phyloP scores from a whole-genome alignment of 2,888 invertebrate genomes.

The Ectropis crepuscularia region DNA sequence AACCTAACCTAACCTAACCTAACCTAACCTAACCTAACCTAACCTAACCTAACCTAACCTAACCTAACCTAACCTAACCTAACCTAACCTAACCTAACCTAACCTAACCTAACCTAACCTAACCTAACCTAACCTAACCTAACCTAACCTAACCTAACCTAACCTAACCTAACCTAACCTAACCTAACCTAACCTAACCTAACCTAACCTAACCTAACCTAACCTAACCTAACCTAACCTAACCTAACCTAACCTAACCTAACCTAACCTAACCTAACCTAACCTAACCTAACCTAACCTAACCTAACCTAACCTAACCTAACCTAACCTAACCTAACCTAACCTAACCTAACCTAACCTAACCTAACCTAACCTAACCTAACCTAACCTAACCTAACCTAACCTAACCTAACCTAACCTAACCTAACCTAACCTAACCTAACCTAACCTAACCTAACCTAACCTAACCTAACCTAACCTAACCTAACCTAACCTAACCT shows the following conservation, averaged over 20 bases:
- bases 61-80: conserved; percentile 43
- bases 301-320: conserved; percentile 25
- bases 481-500: conserved; percentile 35
- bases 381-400: conserved; percentile 33
- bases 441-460: conserved; percentile 29
- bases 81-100: conserved; percentile 32
- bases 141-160: conserved; percentile 35
- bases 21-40: conserved; percentile 42
- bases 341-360: conserved; percentile 32
- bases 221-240: conserved; percentile 35
- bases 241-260: conserved; percentile 30
- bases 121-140: conserved; percentile 38
- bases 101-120: conserved; percentile 27
- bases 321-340: conserved; percentile 26
- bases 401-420: conserved; percentile 31
- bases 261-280: conserved; percentile 30
- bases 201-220: conserved; percentile 32
- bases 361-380: conserved; percentile 33
- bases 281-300: conserved; percentile 28
- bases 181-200: conserved; percentile 33
- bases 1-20: conserved; percentile 45
- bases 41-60: conserved; percentile 24
- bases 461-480: conserved; percentile 33
- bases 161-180: conserved; percentile 23
- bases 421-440: conserved; percentile 39